These are phyloP conservation scores for Magallana gigas DNA, from an alignment of 1,140 invertebrate species.

Conservation along the genomic window DNA sequence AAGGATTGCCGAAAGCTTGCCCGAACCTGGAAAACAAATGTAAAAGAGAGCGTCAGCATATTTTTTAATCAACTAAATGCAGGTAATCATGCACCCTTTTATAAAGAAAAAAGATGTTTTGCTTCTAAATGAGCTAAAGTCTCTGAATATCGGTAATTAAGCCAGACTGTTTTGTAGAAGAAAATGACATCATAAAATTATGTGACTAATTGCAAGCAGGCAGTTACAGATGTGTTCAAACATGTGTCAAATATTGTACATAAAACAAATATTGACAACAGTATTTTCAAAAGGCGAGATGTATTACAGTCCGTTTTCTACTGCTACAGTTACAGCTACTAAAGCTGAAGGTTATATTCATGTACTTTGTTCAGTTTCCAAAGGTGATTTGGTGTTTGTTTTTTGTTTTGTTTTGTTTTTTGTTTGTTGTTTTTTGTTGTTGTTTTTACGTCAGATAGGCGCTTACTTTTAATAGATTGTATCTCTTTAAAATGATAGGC, in stretches of 20 bases:
- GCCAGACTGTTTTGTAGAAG: conserved; percentile 34
- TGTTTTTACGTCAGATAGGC: no score
- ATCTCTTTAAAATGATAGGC: no score
- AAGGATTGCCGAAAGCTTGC: conserved; percentile 48
- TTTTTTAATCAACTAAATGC: conserved; percentile 46
- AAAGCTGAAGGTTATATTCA: no score
- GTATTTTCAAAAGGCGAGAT: no score
- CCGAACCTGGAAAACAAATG: conserved; percentile 51
- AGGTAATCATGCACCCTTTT: not conserved
- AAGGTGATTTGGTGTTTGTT: no score
- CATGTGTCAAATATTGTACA: conserved; percentile 21
- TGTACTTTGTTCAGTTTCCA: no score
- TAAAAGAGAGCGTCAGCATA: conserved; percentile 30
- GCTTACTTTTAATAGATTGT: no score
- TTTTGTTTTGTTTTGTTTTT: no score
- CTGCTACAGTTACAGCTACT: no score
- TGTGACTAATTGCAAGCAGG: conserved; percentile 51
- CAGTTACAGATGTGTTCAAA: conserved; percentile 42
- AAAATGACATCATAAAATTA: conserved; percentile 35
- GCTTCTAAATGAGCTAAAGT: conserved; percentile 41
- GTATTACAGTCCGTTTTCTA: no score
- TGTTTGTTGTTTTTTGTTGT: no score
- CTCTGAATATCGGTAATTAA: conserved; percentile 34
- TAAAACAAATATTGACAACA: no score
- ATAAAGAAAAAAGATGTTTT: not conserved